phyloP scores from a whole-genome alignment of 1,140 invertebrate species.

The Drosophila murphyi region DNA sequence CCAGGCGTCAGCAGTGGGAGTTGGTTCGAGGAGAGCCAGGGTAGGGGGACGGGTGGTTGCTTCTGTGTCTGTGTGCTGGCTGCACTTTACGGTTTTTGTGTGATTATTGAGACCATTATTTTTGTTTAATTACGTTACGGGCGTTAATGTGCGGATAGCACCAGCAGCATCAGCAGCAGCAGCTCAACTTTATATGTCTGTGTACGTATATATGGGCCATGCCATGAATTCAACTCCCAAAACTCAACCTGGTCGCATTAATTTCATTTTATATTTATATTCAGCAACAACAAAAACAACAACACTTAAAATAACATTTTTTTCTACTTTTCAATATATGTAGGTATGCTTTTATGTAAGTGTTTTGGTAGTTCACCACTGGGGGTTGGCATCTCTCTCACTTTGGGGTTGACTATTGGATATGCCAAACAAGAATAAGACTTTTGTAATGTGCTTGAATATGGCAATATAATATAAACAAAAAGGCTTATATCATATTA shows the following conservation, averaged over 20 bases:
- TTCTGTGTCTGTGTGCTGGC: slow-evolving; percentile 20
- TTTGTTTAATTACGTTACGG: slow-evolving; percentile 83
- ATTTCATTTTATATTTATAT: slow-evolving; percentile 54
- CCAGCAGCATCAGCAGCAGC: slow-evolving; percentile 24
- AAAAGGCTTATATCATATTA: too few relatives aligned
- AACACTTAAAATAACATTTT: slow-evolving; percentile 24
- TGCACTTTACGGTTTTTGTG: slow-evolving; percentile 65
- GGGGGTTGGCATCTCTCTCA: slow-evolving; percentile 8
- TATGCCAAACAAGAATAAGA: not conserved
- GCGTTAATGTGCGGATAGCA: slow-evolving; percentile 73
- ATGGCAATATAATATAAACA: too few relatives aligned
- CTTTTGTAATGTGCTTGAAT: too few relatives aligned
- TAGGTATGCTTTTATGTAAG: slow-evolving; percentile 6
- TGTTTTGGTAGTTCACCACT: slow-evolving; percentile 21
- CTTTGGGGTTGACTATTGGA: slow-evolving; percentile 7
- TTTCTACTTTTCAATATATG: slow-evolving; percentile 42
- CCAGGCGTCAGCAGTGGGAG: not conserved
- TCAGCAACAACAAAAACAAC: slow-evolving; percentile 35
- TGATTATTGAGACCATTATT: slow-evolving; percentile 83
- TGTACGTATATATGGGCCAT: slow-evolving; percentile 1
- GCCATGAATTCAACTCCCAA: slow-evolving; percentile 33
- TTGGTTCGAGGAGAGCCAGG: not conserved
- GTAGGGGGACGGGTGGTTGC: not conserved
- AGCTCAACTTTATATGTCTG: slow-evolving; percentile 3
- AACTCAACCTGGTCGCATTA: slow-evolving; percentile 41